phyloP scores from a whole-genome alignment of 2,888 invertebrate genomes.

The Bombyx huttoni region DNA sequence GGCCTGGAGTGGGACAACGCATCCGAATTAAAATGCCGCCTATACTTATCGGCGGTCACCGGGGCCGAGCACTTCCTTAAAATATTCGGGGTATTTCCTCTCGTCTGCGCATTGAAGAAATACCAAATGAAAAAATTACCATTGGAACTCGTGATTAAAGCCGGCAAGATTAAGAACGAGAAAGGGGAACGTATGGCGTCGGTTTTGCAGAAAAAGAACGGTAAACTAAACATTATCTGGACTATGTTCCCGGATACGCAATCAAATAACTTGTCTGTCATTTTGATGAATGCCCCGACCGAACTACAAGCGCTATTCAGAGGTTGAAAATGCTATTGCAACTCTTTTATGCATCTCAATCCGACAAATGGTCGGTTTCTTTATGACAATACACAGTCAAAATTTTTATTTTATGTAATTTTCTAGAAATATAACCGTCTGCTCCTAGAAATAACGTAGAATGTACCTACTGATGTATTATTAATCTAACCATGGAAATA shows the following conservation, averaged over 20 bases:
- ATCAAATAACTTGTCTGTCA: slow-evolving; percentile 10
- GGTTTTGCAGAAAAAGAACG: slow-evolving; percentile 15
- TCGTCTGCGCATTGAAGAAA: slow-evolving; percentile 34
- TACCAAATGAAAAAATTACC: slow-evolving; percentile 32
- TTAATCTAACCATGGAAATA: too few species aligned
- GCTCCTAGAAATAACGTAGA: too few species aligned
- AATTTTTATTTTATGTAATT: too few species aligned
- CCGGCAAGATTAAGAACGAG: slow-evolving; percentile 32
- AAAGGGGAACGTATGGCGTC: slow-evolving; percentile 22
- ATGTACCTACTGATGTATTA: too few species aligned
- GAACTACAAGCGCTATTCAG: slow-evolving; percentile 12
- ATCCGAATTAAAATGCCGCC: slow-evolving; percentile 17
- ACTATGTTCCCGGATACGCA: slow-evolving; percentile 17
- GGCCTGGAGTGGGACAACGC: slow-evolving; percentile 31
- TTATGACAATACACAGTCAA: too few species aligned
- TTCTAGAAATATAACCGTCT: too few species aligned
- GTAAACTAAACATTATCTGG: slow-evolving; percentile 19
- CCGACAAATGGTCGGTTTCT: too few species aligned
- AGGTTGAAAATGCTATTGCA: background rate
- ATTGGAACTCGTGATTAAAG: slow-evolving; percentile 24
- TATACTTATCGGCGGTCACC: slow-evolving; percentile 32
- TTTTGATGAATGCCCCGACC: slow-evolving; percentile 11
- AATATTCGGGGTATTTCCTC: slow-evolving; percentile 32
- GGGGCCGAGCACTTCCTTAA: slow-evolving; percentile 35
- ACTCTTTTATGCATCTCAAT: background rate